Conservation (phyloP, 2,888 invertebrate genomes). For the Drosophila anceps region DNA sequence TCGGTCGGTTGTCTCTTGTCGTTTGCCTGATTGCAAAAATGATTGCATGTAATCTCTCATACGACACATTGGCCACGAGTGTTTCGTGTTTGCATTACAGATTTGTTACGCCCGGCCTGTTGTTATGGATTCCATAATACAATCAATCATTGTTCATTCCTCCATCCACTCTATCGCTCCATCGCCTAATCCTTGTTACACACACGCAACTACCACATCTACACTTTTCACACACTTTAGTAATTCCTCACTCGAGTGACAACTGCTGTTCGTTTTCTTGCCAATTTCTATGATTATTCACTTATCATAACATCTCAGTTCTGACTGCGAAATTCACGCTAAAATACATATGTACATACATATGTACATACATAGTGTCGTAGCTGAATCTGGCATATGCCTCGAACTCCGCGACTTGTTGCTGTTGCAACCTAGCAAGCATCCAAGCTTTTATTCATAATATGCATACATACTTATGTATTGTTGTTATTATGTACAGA, state of each 20-base stretch:
- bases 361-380: no score
- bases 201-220: background rate
- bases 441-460: no score
- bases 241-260: background rate
- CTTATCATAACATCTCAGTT: background rate
- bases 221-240: background rate
- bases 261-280: background rate
- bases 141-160: slow-evolving; percentile 45
- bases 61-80: slow-evolving; percentile 53
- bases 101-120: slow-evolving; percentile 47
- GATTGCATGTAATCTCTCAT: slow-evolving; percentile 68
- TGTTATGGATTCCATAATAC: slow-evolving; percentile 47
- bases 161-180: background rate
- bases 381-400: no score
- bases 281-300: slow-evolving; percentile 7
- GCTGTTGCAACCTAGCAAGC: no score
- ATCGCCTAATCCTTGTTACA: slow-evolving; percentile 9
- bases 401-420: no score
- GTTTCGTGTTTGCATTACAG: slow-evolving; percentile 43
- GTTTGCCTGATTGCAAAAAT: slow-evolving; percentile 60
- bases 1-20: slow-evolving; percentile 25
- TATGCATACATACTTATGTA: background rate
- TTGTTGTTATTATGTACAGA: no score
- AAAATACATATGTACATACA: no score
- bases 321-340: background rate